These are phyloP conservation scores for Mycetomoellerius zeteki DNA, from an alignment of 1,140 invertebrate species.

Conservation along the genomic window DNA sequence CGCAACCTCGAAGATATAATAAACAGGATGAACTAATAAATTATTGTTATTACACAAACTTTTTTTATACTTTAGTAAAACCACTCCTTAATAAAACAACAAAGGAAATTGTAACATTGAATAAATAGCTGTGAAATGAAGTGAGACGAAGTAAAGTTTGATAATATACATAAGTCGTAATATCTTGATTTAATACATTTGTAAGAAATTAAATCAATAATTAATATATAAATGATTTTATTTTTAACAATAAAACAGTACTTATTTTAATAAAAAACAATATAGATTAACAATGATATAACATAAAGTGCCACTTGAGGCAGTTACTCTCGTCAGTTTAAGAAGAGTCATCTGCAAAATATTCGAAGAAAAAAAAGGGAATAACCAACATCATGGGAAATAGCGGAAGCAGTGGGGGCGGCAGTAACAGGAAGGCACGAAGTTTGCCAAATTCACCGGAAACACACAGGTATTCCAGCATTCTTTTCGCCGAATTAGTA, in stretches of 20 bases:
- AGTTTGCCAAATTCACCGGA: constrained; percentile 90
- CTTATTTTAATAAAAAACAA: background rate
- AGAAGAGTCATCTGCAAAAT: constrained; percentile 27
- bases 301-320: background rate
- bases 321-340: background rate
- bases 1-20: constrained; percentile 31
- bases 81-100: background rate
- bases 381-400: constrained; percentile 87
- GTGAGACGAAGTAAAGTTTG: background rate
- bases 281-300: background rate
- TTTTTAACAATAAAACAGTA: constrained; percentile 5
- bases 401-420: constrained; percentile 81
- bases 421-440: constrained; percentile 87
- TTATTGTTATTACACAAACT: constrained; percentile 27
- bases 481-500: constrained; percentile 13
- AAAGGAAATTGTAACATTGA: background rate
- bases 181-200: background rate
- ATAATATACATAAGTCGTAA: background rate
- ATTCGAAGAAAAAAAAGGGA: background rate
- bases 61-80: background rate
- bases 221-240: constrained; percentile 22
- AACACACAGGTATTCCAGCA: constrained; percentile 87
- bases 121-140: constrained; percentile 22
- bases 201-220: constrained; percentile 6
- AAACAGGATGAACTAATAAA: constrained; percentile 37